Evolutionary conservation across 2,113 vertebrate genomes (phyloP), one percentile per base, ranked within the genome.

Genomic region (Labeo rohita): DNA sequence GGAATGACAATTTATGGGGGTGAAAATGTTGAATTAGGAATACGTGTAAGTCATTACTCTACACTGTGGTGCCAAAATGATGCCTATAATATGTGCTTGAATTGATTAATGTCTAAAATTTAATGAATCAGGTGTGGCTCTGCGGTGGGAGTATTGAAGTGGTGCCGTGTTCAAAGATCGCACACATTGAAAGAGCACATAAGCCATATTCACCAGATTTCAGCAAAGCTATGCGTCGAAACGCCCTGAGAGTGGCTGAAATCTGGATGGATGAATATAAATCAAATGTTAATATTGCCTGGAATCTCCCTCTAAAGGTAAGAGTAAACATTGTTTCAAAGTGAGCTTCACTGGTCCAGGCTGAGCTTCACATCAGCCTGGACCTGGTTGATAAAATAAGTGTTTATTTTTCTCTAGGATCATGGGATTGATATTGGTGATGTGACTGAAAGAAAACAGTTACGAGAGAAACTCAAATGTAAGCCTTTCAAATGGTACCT

Each of bases 231-330:
- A 0, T 96, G 91, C 93, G 63, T 73, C 91, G 92, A 39, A 39
- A 39, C 39, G 39, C 39, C 39, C 39, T 39, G 39, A 39, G 39
- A 39, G 39, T 39, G 39, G 13, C 87, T 96, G 82, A 96, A 90
- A 94, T 95, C 49, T 96, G 96, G 95, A 84, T 97, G 95, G 96
- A 96, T 49, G 93, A 96, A 3, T 94, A 95, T 52, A 96, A 96
- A 88, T 1, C 89, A 45, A 95, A 96, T 83, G 93, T 96, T 45
- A 94, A 95, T 80, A 66, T 95, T 7, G 93, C 93, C 34, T 96
- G 95, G 96, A 95, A 94, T 72, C 16, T 95, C 65, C 95, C 95
- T 7, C 0, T 94, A 0, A 90, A 95, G 92, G 95, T 96, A 72
- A 50, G 1, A 77, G 73, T 66, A 18, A 76, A 23, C 45, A 43